phyloP scores from a whole-genome alignment of 2,888 invertebrate species.

The Scaptomyza reducta region DNA sequence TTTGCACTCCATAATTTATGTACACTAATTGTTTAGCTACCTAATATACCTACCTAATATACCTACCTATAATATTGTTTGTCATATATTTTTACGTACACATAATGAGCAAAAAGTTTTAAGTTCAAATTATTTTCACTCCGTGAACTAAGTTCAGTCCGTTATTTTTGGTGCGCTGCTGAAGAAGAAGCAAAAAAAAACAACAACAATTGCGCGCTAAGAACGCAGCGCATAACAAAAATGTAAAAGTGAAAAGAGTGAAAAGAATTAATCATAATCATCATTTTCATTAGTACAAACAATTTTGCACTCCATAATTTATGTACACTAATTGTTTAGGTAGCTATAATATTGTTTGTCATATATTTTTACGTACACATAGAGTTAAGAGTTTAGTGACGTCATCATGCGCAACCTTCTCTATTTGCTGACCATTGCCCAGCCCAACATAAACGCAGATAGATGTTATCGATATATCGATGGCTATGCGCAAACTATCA shows the following conservation, averaged over 20 bases:
- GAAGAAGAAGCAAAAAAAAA: not conserved
- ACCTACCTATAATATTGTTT: too few relatives aligned
- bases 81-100: not conserved
- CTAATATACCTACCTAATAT: too few relatives aligned
- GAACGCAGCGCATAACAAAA: too few relatives aligned
- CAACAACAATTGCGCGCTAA: not conserved
- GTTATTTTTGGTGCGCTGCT: not conserved
- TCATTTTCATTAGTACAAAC: too few relatives aligned
- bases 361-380: not conserved
- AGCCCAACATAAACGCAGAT: not conserved
- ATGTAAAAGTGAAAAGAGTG: not conserved
- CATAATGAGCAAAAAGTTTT: not conserved
- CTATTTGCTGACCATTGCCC: not conserved
- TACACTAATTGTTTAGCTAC: too few relatives aligned
- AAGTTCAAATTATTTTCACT: not conserved
- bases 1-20: too few relatives aligned
- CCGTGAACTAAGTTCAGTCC: not conserved
- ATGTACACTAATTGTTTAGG: too few relatives aligned
- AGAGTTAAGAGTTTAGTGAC: not conserved
- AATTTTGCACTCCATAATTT: too few relatives aligned
- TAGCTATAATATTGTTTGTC: too few relatives aligned
- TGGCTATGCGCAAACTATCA: not conserved
- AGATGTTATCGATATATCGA: conserved; percentile 15
- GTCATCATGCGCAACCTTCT: not conserved
- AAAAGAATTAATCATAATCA: not conserved